These are phyloP conservation scores for Acanthornis magna DNA, from an alignment of 2,797 vertebrate species.

Conservation along the genomic window DNA sequence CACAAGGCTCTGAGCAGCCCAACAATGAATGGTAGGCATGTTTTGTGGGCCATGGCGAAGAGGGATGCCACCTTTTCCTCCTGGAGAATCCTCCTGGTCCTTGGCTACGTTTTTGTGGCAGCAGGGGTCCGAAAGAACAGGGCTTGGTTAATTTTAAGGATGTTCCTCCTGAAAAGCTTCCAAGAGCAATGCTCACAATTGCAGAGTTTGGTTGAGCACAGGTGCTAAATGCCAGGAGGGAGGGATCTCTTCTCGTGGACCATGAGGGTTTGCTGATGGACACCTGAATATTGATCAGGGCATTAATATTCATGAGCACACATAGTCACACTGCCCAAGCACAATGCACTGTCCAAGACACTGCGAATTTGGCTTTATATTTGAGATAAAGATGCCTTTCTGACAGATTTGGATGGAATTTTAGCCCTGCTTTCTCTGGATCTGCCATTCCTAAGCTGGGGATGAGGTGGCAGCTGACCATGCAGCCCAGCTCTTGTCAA, in stretches of 20 bases:
- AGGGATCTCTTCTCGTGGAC: not conserved
- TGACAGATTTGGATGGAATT: not conserved
- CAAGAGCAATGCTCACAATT: not conserved
- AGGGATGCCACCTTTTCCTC: not conserved
- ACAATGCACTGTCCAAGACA: not conserved
- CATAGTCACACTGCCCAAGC: not conserved
- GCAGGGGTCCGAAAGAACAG: not conserved
- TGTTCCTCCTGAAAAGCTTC: not conserved
- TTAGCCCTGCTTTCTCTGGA: not conserved
- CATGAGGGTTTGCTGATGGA: not conserved
- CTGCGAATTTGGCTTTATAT: not conserved
- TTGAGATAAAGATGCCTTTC: not conserved
- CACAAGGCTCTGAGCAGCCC: conserved; percentile 75
- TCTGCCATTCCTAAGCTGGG: not conserved
- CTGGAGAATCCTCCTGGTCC: not conserved
- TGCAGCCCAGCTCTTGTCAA: rapidly evolving
- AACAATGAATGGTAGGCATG: not conserved
- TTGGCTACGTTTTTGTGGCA: rapidly evolving
- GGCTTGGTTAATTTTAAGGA: not conserved
- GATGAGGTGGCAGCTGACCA: not conserved
- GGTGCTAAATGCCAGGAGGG: not conserved
- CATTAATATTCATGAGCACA: not conserved
- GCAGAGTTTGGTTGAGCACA: not conserved
- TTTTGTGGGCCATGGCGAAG: not conserved
- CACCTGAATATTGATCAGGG: too few species aligned